A percentile compares a stretch with the other conserved stretches of the same genome.
phyloP scores from a whole-genome alignment of 2,888 invertebrate species.

The Exephanes ischioxanthus region DNA sequence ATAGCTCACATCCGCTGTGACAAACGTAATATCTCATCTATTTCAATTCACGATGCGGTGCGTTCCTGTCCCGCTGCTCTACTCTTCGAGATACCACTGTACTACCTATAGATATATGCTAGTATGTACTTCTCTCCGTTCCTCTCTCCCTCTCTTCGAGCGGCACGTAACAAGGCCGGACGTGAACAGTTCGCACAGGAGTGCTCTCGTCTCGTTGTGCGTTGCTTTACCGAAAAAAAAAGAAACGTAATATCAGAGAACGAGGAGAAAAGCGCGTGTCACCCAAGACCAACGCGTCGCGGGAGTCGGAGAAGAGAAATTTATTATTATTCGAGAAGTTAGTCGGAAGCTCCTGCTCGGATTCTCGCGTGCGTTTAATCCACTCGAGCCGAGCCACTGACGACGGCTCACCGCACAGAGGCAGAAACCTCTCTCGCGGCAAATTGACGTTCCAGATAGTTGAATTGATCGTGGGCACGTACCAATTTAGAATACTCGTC shows the following conservation, averaged over 20 bases:
- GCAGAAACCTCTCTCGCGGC: conserved; percentile 45
- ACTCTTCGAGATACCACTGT: conserved; percentile 20
- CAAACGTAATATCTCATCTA: conserved; percentile 71
- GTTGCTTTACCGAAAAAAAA: conserved; percentile 21
- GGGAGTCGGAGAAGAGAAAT: conserved; percentile 29
- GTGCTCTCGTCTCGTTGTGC: conserved; percentile 27
- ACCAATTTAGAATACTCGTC: conserved; percentile 61
- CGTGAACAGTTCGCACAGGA: conserved; percentile 57
- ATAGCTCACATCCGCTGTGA: conserved; percentile 63
- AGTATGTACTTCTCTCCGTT: conserved; percentile 29
- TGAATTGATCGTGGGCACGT: conserved; percentile 75
- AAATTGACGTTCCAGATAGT: conserved; percentile 74
- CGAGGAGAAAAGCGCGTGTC: conserved; percentile 3
- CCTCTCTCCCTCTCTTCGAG: conserved; percentile 2
- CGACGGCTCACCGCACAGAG: background rate
- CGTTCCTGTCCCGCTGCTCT: conserved; percentile 24
- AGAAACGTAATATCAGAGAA: conserved; percentile 6
- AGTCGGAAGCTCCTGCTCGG: conserved; percentile 21
- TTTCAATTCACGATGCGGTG: conserved; percentile 69
- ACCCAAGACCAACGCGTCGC: background rate
- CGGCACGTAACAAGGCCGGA: conserved; percentile 64
- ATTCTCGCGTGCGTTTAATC: conserved; percentile 23
- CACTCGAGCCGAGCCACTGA: background rate
- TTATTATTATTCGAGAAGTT: conserved; percentile 37
- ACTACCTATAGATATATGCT: background rate